These are phyloP conservation scores for Pimephales promelas DNA, from an alignment of 2,113 vertebrate genomes.

Conservation along the genomic window DNA sequence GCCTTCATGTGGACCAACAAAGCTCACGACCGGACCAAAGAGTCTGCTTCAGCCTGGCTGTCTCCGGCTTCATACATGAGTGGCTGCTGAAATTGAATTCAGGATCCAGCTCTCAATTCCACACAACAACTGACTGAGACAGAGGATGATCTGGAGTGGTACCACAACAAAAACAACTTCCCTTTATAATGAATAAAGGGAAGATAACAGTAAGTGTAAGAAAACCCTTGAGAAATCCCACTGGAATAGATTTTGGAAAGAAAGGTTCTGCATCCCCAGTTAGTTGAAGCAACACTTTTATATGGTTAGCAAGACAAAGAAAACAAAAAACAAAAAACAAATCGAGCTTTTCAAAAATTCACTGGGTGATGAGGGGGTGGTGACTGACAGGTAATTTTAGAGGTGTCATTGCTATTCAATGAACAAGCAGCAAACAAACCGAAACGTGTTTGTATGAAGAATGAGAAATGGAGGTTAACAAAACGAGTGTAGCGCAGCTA, in stretches of 20 bases:
- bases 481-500: background rate
- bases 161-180: background rate
- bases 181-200: conserved; percentile 11
- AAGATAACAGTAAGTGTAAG: background rate
- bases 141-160: background rate
- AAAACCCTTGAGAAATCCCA: conserved; percentile 7
- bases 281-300: conserved; percentile 5
- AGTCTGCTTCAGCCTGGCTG: background rate
- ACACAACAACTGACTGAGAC: conserved; percentile 9
- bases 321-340: conserved; percentile 33
- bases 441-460: conserved; percentile 18
- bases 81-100: conserved; percentile 40
- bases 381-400: conserved; percentile 51
- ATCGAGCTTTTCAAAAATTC: conserved; percentile 9
- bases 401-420: conserved; percentile 31
- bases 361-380: background rate
- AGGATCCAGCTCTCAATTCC: conserved; percentile 15
- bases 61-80: conserved; percentile 4
- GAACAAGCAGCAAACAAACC: conserved; percentile 37
- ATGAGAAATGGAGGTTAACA: background rate
- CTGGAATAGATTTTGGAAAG: background rate
- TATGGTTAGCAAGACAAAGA: background rate
- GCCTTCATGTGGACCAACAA: background rate
- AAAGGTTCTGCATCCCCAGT: background rate
- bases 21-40: conserved; percentile 33